These are phyloP conservation scores for Apolygus lucorum DNA, from an alignment of 1,140 invertebrate species.

Conservation along the genomic window DNA sequence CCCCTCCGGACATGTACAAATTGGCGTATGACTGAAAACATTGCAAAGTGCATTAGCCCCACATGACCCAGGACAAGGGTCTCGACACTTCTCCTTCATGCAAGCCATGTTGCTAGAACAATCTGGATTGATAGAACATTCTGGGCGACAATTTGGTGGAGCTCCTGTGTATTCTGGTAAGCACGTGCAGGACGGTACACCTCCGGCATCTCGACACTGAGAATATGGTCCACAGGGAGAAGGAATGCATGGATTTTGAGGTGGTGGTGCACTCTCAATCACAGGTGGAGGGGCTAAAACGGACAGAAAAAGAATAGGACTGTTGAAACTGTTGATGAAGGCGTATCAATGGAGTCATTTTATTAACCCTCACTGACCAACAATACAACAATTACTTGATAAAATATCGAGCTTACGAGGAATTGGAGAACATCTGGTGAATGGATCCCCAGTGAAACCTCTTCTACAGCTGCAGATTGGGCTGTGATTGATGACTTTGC, in stretches of 20 bases:
- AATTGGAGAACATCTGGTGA: conserved; percentile 36
- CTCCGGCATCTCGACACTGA: conserved; percentile 52
- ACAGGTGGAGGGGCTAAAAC: conserved; percentile 36
- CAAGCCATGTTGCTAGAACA: conserved; percentile 57
- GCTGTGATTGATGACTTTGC: conserved; percentile 48
- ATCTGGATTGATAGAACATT: conserved; percentile 61
- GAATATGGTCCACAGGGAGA: conserved; percentile 62
- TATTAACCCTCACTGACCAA: conserved; percentile 44
- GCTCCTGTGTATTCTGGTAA: conserved; percentile 53
- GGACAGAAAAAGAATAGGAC: conserved; percentile 25
- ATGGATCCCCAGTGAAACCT: conserved; percentile 48
- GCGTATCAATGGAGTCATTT: too few species aligned
- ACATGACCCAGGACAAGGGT: conserved; percentile 61
- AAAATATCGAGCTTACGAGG: conserved; percentile 9
- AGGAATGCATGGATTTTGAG: conserved; percentile 54
- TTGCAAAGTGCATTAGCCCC: conserved; percentile 53
- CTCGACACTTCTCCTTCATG: conserved; percentile 56
- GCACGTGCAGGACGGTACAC: conserved; percentile 56
- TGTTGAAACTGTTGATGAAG: background rate
- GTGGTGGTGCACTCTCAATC: conserved; percentile 23
- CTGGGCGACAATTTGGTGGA: conserved; percentile 60
- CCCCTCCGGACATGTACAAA: conserved; percentile 56
- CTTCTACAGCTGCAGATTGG: conserved; percentile 44
- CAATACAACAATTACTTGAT: background rate
- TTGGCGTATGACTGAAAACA: conserved; percentile 57